A percentile compares a stretch with the other conserved stretches of the same genome.
These are phyloP conservation scores for Sterna hirundo DNA, from an alignment of 2,113 vertebrate genomes.

Conservation along the genomic window DNA sequence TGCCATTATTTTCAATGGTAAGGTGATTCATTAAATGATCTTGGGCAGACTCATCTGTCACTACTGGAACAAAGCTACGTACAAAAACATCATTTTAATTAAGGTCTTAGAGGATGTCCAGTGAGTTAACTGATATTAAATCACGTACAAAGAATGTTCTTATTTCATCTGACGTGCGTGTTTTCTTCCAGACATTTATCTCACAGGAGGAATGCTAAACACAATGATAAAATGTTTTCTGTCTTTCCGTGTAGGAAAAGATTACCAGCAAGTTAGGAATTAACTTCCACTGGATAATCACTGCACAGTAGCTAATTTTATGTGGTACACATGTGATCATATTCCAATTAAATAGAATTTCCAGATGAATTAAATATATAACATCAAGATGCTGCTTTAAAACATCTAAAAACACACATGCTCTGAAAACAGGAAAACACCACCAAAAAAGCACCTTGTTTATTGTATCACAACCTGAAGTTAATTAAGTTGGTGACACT, in stretches of 20 bases:
- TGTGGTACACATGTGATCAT: not conserved
- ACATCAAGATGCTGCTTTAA: not conserved
- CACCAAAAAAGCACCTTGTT: not conserved
- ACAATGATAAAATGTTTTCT: not conserved
- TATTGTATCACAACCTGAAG: not conserved
- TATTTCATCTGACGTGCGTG: not conserved
- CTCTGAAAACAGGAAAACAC: not conserved
- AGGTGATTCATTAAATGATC: constrained; percentile 8
- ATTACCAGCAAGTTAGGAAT: not conserved
- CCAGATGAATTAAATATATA: too few species aligned
- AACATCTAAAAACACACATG: not conserved
- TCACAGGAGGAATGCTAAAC: not conserved
- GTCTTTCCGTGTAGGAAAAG: not conserved
- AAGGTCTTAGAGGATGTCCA: not conserved
- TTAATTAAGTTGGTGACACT: not conserved
- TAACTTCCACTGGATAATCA: not conserved
- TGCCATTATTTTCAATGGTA: not conserved
- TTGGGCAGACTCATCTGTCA: not conserved
- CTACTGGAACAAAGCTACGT: not conserved
- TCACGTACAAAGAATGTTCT: not conserved
- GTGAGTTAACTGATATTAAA: constrained; percentile 25
- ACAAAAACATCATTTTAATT: not conserved
- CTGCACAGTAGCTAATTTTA: not conserved
- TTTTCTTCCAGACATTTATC: not conserved
- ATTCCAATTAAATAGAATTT: not conserved